Conservation (phyloP, 1,140 invertebrate genomes). For the Dolichoris vasculosae region DNA sequence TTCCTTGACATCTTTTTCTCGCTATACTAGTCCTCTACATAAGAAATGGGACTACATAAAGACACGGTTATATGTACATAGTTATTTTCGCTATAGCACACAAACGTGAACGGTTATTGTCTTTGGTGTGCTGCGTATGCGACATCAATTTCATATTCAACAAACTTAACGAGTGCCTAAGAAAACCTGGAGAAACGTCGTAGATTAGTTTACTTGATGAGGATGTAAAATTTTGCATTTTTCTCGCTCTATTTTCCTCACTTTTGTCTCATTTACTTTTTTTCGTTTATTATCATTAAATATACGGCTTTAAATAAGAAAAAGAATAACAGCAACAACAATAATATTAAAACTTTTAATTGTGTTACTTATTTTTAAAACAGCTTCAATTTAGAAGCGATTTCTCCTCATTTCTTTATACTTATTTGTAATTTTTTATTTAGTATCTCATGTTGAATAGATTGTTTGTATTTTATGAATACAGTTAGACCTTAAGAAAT, state of each 20-base stretch:
- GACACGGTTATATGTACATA: neutral
- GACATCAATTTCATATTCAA: conserved; percentile 48
- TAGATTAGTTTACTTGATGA: conserved; percentile 50
- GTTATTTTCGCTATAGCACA: neutral
- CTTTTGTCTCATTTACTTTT: neutral
- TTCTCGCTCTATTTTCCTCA: neutral
- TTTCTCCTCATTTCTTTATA: neutral
- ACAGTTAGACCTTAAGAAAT: too few species aligned
- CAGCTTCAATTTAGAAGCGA: neutral
- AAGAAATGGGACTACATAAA: neutral
- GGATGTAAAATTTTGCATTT: conserved; percentile 53
- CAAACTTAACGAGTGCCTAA: conserved; percentile 48
- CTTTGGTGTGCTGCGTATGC: neutral
- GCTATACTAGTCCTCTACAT: neutral
- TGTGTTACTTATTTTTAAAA: neutral
- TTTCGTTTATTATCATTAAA: neutral
- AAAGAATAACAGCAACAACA: conserved; percentile 11
- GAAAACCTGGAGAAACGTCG: neutral
- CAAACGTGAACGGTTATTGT: conserved; percentile 29
- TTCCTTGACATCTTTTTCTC: conserved; percentile 11
- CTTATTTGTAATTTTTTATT: neutral
- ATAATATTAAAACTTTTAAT: neutral
- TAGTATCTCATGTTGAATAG: neutral
- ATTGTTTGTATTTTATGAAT: too few species aligned
- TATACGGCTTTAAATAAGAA: neutral